Base-by-base conservation (phyloP, 2,797 vertebrate species). In the Takifugu ocellatus region DNA sequence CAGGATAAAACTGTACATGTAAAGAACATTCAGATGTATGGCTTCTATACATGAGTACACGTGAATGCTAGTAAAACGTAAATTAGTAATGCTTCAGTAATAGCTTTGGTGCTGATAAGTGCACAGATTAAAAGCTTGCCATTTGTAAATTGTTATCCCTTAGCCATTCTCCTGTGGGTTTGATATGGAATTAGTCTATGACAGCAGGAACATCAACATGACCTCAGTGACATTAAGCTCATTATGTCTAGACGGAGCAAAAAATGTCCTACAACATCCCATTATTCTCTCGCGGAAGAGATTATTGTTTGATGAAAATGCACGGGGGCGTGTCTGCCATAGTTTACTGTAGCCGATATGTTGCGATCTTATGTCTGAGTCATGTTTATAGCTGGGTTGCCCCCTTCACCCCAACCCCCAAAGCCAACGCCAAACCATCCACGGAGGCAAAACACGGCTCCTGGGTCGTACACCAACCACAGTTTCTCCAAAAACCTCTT, bases 301-400 rank as follows among this genome's bases (percentile, higher is more conserved):
- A 74, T 81, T 72, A 79, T 31, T 43, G 49, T 25, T 31, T 39
- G 36, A 39, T 14, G 47, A 63, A 25, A 44, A 8, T 17, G 14
- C 44, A 25, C 0, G 49, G 67, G 31, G 33, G 59, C 12, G 21
- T 15, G 36, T 55, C 73, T 25, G 60, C 46, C 63, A 50, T 61
- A 48, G 56, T 70, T 72, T 61, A 60, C 75, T 59, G 54, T 39
- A 59, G 52, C 33, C 2, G 42, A 8, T 48, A 58, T 54, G 67
- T 70, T 74, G 74, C 61, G 74, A 63, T 82, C 60, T 79, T 63
- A 83, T 70, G 75, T 75, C 76, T 80, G 83, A 85, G 79, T 87
- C 84, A 82, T 77, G 77, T 39, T 50, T 67, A 60, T 66, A 66
- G 54, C 25, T 42, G 39, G 52, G 50, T 63, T 3, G 2, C 7